A percentile compares a stretch with the other conserved stretches of the same genome.
Conservation (phyloP, 1,140 invertebrate species). For the Nixonia krombeini region DNA sequence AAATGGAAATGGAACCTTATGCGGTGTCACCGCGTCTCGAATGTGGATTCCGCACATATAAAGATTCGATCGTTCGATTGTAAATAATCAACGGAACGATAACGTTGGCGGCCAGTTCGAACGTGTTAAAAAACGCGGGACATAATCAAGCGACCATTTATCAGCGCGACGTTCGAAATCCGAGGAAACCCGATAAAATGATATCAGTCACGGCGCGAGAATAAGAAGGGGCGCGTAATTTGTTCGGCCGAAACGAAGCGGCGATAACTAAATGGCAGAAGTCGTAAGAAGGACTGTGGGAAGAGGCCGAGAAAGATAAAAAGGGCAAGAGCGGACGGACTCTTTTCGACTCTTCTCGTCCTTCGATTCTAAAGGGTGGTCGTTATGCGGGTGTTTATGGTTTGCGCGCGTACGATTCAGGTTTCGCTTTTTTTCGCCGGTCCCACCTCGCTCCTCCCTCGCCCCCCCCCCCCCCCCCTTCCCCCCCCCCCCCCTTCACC, state of each 20-base stretch:
- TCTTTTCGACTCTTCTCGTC: constrained; percentile 3
- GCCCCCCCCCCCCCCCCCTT: constrained; percentile 14
- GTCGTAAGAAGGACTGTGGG: constrained; percentile 18
- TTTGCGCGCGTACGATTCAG: constrained; percentile 37
- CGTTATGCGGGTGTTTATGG: constrained; percentile 60
- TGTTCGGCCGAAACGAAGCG: neutral
- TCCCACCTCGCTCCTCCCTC: neutral
- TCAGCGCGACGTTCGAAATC: too few relatives aligned
- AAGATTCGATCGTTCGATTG: too few relatives aligned
- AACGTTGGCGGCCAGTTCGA: too few relatives aligned
- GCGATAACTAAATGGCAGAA: neutral
- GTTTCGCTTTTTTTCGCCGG: constrained; percentile 10
- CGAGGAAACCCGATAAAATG: too few relatives aligned
- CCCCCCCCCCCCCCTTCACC: constrained; percentile 1
- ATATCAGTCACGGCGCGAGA: too few relatives aligned
- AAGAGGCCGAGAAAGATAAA: constrained; percentile 13
- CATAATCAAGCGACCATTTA: too few relatives aligned
- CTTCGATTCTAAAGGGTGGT: constrained; percentile 17
- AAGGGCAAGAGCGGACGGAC: constrained; percentile 3
- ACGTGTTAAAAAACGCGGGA: too few relatives aligned
- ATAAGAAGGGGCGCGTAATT: too few relatives aligned
- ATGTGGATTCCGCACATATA: too few relatives aligned
- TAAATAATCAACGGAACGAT: too few relatives aligned
- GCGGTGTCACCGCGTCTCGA: too few relatives aligned
- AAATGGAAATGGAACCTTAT: too few relatives aligned